Evolutionary conservation across 2,797 vertebrate genomes (phyloP).

Genomic region (Ciconia nigra): DNA sequence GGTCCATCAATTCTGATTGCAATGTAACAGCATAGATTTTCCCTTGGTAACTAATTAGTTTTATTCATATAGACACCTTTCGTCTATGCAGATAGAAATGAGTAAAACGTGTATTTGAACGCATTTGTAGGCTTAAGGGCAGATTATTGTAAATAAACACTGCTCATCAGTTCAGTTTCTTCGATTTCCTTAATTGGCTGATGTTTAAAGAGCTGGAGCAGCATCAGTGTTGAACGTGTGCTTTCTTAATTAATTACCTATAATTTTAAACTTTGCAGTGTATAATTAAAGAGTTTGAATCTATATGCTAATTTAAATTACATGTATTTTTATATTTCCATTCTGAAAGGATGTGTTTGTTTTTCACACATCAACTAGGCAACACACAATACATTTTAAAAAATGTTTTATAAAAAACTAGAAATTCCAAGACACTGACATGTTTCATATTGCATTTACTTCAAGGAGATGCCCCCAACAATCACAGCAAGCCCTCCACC

Average conservation of each 20-base stretch:
- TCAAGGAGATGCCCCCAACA: not conserved
- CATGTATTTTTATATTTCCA: not conserved
- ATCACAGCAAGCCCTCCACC: not conserved
- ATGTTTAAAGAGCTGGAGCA: not conserved
- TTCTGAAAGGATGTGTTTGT: not conserved
- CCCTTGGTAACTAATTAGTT: slow-evolving; percentile 56
- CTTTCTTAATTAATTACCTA: slow-evolving; percentile 24
- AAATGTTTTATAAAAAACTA: not conserved
- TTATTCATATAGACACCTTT: slow-evolving; percentile 54
- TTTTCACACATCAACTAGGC: not conserved
- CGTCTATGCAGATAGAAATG: not conserved
- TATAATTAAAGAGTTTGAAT: slow-evolving; percentile 7
- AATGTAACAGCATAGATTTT: slow-evolving; percentile 6
- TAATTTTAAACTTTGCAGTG: not conserved
- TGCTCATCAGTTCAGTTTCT: not conserved
- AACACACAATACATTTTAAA: not conserved
- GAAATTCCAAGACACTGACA: not conserved
- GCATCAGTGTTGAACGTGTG: not conserved
- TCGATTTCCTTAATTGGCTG: slow-evolving; percentile 33
- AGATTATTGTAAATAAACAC: slow-evolving; percentile 43
- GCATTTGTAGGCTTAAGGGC: not conserved
- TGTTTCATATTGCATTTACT: not conserved
- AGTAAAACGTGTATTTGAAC: slow-evolving; percentile 33
- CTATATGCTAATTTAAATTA: not conserved
- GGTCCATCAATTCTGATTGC: slow-evolving; percentile 44